Evolutionary conservation across 1,140 invertebrate species (phyloP), one percentile per base, ranked within the genome.

Genomic region (Cydia pomonella): DNA sequence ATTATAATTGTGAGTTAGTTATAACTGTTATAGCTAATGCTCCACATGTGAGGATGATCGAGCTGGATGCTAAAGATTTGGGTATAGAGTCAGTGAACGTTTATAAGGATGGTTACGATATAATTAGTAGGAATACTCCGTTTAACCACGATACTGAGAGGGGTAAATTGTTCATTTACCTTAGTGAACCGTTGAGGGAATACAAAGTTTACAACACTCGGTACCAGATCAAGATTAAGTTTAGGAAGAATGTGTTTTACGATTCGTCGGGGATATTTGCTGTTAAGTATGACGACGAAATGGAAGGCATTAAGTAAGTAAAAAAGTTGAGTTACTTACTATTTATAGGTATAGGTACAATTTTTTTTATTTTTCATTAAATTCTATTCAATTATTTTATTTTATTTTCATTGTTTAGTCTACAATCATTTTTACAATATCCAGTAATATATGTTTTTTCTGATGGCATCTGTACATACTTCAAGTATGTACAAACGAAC

Each of bases 1-100:
- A 87, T 77, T 93, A 86, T 66, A 84, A 92, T 38, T 87, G 89
- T 79, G 84, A 90, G 50, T 76, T 91, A 25, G 73, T 79, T 21
- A 90, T 93, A 71, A 89, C 87, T 3, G 77, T 92, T 2, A 91
- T 92, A 53, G 88, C 90, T 5, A 92, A 91, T 73, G 87, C 83
- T 3, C 87, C 87, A 1, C 84, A 86, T 74, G 83, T 93, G 5
- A 84, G 80, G 29, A 53, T 90, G 1, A 91, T 93, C 18, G 89
- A 90, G 73, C 73, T 93, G 21, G 90, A 93, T 66, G 84, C 88
- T 7, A 86, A 83, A 73, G 87, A 87, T 66, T 79, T 92, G 74
- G 82, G 85, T 41, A 86, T 92, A 27, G 84, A 81, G 25, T 82
- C 84, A 0, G 80, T 91, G 18, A 79, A 82, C 80, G 91, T 91